These are phyloP conservation scores for Ranitomeya variabilis DNA, from an alignment of 2,113 vertebrate species.

Conservation along the genomic window DNA sequence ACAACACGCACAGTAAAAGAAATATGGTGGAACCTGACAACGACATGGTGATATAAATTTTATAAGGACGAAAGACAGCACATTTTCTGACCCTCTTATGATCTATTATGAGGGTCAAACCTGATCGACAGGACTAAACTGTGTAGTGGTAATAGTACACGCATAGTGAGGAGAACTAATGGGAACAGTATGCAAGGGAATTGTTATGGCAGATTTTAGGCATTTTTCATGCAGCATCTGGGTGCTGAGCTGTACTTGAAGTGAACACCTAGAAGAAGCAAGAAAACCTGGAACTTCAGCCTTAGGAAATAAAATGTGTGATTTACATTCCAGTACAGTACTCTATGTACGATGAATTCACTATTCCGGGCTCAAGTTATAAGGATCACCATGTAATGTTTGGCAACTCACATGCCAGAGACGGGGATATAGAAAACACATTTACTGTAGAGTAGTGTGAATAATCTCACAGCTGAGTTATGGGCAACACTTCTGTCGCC, in stretches of 20 bases:
- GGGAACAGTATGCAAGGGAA: neutral
- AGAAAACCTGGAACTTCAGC: neutral
- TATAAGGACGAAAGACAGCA: too few relatives aligned
- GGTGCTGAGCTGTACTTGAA: neutral
- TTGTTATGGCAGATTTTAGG: neutral
- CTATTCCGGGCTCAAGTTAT: neutral
- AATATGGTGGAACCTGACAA: too few relatives aligned
- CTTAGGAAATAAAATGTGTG: neutral
- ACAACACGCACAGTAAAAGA: too few relatives aligned
- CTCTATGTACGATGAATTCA: neutral
- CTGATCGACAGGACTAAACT: neutral
- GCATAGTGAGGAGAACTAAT: neutral
- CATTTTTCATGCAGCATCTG: neutral
- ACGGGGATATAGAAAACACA: slow-evolving; percentile 43
- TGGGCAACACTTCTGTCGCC: too few relatives aligned
- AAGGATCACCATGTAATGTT: slow-evolving; percentile 9
- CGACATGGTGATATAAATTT: too few relatives aligned
- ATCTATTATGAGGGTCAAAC: neutral
- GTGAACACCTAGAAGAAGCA: neutral
- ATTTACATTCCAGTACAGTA: neutral
- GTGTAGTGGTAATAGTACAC: neutral
- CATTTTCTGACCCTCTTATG: too few relatives aligned
- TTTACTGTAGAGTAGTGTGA: slow-evolving; percentile 12
- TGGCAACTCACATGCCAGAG: neutral
- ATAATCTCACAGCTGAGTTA: too few relatives aligned